Evolutionary conservation across 2,113 vertebrate species (phyloP).

Genomic region (Nesoenas mayeri): DNA sequence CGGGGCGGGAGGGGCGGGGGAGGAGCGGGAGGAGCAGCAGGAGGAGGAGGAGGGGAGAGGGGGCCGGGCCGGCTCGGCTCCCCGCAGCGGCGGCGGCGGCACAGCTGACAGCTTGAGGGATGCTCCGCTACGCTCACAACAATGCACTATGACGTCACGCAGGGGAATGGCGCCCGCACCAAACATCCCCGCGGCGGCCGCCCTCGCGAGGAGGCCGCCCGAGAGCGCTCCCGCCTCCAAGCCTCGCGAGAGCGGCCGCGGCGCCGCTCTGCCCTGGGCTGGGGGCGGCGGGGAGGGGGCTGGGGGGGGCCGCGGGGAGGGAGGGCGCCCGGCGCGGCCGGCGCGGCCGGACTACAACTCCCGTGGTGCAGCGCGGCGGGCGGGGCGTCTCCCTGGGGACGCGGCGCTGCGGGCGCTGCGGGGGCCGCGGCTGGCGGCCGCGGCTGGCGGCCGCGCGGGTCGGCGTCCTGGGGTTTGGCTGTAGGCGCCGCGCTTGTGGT

Average conservation of each 20-base stretch:
- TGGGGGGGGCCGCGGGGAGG: background rate
- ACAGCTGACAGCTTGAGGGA: conserved; percentile 69
- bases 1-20: too few relatives aligned
- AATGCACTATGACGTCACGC: conserved; percentile 73
- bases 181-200: conserved; percentile 7
- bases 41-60: background rate
- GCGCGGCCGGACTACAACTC: background rate
- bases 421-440: background rate
- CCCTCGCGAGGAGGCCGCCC: conserved; percentile 39
- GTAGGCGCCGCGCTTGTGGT: background rate
- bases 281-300: background rate
- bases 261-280: background rate
- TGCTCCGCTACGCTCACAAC: conserved; percentile 69
- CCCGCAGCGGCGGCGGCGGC: conserved; percentile 21
- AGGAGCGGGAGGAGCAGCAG: too few relatives aligned
- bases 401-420: background rate
- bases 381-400: background rate
- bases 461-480: too few relatives aligned
- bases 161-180: conserved; percentile 60
- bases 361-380: background rate
- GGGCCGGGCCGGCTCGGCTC: conserved; percentile 21
- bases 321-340: background rate
- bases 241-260: conserved; percentile 49
- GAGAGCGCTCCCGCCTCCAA: background rate
- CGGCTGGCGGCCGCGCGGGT: background rate